These are phyloP conservation scores for Lasiurus borealis DNA, from an alignment of 2,113 vertebrate genomes.

Conservation along the genomic window DNA sequence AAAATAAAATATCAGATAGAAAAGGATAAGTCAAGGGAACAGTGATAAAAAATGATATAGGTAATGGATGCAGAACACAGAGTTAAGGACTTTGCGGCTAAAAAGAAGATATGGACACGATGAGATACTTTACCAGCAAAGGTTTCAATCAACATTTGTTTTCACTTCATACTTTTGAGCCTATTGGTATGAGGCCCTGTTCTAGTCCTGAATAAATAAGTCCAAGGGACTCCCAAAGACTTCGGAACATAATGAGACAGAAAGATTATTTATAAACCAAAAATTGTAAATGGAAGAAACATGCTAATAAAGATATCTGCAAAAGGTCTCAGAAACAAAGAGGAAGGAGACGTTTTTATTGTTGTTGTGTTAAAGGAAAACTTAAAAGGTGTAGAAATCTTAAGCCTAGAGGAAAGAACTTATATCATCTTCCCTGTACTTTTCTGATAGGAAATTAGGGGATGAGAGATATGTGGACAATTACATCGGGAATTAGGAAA, in stretches of 20 bases:
- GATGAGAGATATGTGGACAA: neutral
- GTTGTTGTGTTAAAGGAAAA: neutral
- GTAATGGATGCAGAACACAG: neutral
- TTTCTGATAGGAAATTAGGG: conserved; percentile 51
- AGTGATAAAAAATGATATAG: neutral
- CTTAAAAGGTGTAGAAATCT: neutral
- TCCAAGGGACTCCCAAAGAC: neutral
- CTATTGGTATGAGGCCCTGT: neutral
- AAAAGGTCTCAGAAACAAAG: conserved; percentile 12
- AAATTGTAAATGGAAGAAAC: neutral
- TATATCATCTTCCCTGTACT: neutral
- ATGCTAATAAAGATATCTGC: neutral
- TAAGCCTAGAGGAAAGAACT: neutral
- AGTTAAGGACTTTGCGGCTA: neutral
- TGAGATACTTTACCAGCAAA: neutral
- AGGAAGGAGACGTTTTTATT: neutral
- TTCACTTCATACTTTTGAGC: neutral
- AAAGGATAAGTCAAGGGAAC: neutral
- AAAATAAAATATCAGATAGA: neutral
- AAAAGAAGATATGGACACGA: conserved; percentile 22
- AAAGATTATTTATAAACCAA: neutral
- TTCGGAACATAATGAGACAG: neutral
- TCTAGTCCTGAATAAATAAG: neutral
- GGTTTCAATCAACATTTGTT: neutral
- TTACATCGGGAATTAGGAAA: neutral